Conservation (phyloP, 2,113 vertebrate genomes). For the Amazona vittata region DNA sequence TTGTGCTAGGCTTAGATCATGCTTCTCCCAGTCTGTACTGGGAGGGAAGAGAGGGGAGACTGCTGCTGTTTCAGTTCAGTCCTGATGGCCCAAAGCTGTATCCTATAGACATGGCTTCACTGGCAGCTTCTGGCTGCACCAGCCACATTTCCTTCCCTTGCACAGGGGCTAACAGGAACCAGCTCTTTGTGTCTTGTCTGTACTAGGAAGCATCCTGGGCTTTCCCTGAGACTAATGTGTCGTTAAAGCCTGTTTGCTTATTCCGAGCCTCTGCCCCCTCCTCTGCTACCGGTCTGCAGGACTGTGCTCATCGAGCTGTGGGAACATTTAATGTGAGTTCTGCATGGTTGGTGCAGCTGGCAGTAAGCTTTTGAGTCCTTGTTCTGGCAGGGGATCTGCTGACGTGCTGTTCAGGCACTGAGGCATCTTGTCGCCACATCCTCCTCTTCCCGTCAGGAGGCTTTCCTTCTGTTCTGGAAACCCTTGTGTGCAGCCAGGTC, state of each 20-base stretch:
- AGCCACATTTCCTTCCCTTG: background rate
- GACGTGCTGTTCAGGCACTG: background rate
- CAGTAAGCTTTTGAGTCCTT: background rate
- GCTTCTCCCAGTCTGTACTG: background rate
- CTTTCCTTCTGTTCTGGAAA: background rate
- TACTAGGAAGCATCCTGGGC: background rate
- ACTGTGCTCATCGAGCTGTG: slow-evolving; percentile 12
- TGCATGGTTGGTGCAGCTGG: slow-evolving; percentile 44
- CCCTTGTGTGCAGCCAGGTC: background rate
- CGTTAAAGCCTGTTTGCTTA: background rate
- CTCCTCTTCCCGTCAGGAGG: background rate
- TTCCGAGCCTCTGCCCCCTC: background rate
- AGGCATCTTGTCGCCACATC: background rate
- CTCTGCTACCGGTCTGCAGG: background rate
- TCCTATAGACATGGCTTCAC: background rate
- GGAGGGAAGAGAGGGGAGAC: background rate
- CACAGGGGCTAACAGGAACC: background rate
- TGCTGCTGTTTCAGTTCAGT: background rate
- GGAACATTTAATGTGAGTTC: slow-evolving; percentile 46
- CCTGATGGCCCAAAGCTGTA: background rate
- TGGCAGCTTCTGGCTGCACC: background rate
- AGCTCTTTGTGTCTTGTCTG: background rate
- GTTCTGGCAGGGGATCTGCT: background rate
- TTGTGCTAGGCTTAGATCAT: background rate
- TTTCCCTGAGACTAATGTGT: background rate